Evolutionary conservation across 1,140 invertebrate species (phyloP).

Genomic region (Agrilus planipennis): DNA sequence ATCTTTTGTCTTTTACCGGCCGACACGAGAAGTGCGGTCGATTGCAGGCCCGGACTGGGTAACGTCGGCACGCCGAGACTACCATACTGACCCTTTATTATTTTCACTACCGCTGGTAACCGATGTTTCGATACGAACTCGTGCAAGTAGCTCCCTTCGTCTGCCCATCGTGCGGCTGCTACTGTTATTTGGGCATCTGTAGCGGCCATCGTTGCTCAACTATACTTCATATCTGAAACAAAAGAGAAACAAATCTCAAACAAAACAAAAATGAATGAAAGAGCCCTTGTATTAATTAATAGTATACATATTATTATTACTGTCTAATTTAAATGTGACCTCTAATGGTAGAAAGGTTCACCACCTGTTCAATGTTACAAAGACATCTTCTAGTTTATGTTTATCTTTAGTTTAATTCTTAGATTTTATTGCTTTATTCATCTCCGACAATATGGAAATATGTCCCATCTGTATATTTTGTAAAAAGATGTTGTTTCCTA

Average conservation of each 20-base stretch:
- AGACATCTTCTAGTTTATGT: neutral
- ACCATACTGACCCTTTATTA: constrained; percentile 85
- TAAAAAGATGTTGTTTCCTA: too few relatives aligned
- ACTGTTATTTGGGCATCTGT: constrained; percentile 75
- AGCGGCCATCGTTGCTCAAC: constrained; percentile 53
- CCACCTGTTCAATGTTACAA: neutral
- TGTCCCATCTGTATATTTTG: too few relatives aligned
- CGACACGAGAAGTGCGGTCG: constrained; percentile 71
- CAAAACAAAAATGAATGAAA: neutral
- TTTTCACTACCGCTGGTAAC: constrained; percentile 75
- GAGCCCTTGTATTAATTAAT: neutral
- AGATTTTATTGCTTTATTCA: too few relatives aligned
- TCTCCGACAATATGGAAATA: too few relatives aligned
- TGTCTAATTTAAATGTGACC: neutral
- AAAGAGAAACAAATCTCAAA: constrained; percentile 7
- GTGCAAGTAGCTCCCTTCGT: constrained; percentile 63
- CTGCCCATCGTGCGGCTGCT: constrained; percentile 72
- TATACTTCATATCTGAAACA: constrained; percentile 26
- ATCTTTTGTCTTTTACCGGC: constrained; percentile 75
- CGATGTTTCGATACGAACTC: constrained; percentile 69
- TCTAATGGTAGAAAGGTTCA: neutral
- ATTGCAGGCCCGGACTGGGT: constrained; percentile 69
- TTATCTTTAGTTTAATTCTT: too few relatives aligned
- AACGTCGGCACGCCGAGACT: constrained; percentile 75
- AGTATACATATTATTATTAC: neutral